phyloP scores from a whole-genome alignment of 2,888 invertebrate species.

The Hirtodrosophila trivittata region DNA sequence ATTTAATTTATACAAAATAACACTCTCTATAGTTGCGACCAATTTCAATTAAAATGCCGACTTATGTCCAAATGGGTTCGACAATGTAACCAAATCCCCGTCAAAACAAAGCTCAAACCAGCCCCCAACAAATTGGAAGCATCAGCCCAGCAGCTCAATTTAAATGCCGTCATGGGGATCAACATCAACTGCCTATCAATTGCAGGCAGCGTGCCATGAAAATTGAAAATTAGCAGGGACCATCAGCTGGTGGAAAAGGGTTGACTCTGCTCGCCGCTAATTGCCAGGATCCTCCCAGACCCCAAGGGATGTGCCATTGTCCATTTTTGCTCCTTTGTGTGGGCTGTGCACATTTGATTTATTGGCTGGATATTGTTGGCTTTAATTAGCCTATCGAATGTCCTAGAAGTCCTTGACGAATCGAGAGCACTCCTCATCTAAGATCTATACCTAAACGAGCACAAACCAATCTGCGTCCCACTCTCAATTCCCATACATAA shows the following conservation, averaged over 20 bases:
- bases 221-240: slow-evolving; percentile 71
- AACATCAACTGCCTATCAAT: slow-evolving; percentile 69
- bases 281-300: slow-evolving; percentile 19
- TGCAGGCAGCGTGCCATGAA: slow-evolving; percentile 65
- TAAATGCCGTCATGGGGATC: slow-evolving; percentile 74
- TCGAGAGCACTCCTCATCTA: no score
- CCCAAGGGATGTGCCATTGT: slow-evolving; percentile 28
- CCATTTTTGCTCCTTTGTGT: slow-evolving; percentile 13
- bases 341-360: slow-evolving; percentile 50
- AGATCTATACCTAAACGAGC: no score
- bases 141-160: slow-evolving; percentile 45
- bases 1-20: slow-evolving; percentile 74
- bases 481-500: no score
- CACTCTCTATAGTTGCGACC: slow-evolving; percentile 56
- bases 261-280: slow-evolving; percentile 37
- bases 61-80: slow-evolving; percentile 57
- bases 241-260: slow-evolving; percentile 28
- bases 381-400: no score
- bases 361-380: slow-evolving; percentile 32
- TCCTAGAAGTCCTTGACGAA: no score
- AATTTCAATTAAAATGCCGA: slow-evolving; percentile 72
- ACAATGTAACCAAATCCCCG: slow-evolving; percentile 25
- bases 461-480: no score
- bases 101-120: slow-evolving; percentile 5
- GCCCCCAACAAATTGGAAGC: slow-evolving; percentile 1